These are phyloP conservation scores for Synergus laeviventris DNA, from an alignment of 2,888 invertebrate genomes.

Conservation along the genomic window DNA sequence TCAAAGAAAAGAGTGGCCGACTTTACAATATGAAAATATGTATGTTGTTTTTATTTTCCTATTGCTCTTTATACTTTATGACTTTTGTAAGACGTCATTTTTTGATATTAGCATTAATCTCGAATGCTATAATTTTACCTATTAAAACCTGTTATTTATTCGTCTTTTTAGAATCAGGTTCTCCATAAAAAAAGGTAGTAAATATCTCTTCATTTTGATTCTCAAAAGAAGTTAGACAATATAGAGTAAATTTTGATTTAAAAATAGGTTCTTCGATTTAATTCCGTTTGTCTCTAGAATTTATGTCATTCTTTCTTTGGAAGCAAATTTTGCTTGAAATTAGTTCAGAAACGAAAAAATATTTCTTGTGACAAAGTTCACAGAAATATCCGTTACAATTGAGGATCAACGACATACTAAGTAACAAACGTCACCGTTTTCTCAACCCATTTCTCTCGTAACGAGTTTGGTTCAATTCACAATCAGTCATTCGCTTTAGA, in stretches of 20 bases:
- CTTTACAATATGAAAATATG: conserved; percentile 21
- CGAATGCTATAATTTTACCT: conserved; percentile 6
- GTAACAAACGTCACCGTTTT: conserved; percentile 25
- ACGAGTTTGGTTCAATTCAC: conserved; percentile 4
- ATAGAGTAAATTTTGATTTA: no score
- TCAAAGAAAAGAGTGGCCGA: not conserved
- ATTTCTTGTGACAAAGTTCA: not conserved
- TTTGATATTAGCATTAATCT: conserved; percentile 22
- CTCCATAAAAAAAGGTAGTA: not conserved
- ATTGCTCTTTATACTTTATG: conserved; percentile 2
- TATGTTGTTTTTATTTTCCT: not conserved
- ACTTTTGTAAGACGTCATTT: conserved; percentile 21
- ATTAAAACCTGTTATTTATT: conserved; percentile 14
- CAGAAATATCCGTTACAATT: conserved; percentile 3
- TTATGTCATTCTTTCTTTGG: not conserved
- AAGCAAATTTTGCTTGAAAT: not conserved
- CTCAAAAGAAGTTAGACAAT: not conserved
- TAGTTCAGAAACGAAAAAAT: not conserved
- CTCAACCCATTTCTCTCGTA: conserved; percentile 15
- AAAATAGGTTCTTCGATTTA: not conserved
- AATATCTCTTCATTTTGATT: not conserved
- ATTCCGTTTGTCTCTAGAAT: not conserved
- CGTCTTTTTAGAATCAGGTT: not conserved
- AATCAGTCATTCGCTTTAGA: conserved; percentile 5
- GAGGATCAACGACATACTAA: not conserved